Percentiles rank a stretch among this genome's conserved stretches.
Conservation (phyloP, 2,888 invertebrate species). For the Hermaeophaga mercurialis region DNA sequence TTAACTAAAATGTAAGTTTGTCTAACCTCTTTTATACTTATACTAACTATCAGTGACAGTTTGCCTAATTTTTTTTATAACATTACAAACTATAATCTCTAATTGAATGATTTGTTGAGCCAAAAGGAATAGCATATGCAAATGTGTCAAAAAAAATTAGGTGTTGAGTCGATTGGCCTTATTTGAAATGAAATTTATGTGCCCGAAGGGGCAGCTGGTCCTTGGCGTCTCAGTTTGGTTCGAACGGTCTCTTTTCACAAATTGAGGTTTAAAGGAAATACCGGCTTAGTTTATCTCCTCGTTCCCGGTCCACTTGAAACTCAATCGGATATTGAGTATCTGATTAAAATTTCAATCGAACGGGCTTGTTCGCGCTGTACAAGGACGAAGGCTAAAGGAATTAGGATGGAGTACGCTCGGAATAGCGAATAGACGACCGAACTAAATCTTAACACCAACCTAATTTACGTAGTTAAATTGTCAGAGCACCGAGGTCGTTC, state of each 20-base stretch:
- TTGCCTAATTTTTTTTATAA: no score
- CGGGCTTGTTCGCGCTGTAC: conserved; percentile 18
- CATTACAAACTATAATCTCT: no score
- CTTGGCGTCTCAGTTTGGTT: background rate
- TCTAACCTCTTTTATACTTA: no score
- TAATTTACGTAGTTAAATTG: no score
- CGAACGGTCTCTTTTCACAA: conserved; percentile 6
- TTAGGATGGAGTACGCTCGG: conserved; percentile 4
- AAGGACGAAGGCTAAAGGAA: conserved; percentile 18
- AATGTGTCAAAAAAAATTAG: no score
- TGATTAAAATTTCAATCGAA: conserved; percentile 25
- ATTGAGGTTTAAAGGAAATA: conserved; percentile 25
- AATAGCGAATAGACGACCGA: conserved; percentile 7
- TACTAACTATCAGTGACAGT: no score
- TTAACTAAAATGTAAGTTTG: no score
- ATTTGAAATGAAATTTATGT: conserved; percentile 7
- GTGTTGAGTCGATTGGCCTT: no score
- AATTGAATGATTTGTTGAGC: no score
- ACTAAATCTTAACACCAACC: background rate
- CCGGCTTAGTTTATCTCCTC: conserved; percentile 23
- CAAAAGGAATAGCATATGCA: no score
- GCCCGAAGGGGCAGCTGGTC: conserved; percentile 8
- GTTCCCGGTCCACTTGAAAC: conserved; percentile 25
- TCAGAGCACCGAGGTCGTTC: no score
- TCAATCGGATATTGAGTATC: conserved; percentile 24